Conservation (phyloP, 2,113 vertebrate genomes). For the Thymallus thymallus region DNA sequence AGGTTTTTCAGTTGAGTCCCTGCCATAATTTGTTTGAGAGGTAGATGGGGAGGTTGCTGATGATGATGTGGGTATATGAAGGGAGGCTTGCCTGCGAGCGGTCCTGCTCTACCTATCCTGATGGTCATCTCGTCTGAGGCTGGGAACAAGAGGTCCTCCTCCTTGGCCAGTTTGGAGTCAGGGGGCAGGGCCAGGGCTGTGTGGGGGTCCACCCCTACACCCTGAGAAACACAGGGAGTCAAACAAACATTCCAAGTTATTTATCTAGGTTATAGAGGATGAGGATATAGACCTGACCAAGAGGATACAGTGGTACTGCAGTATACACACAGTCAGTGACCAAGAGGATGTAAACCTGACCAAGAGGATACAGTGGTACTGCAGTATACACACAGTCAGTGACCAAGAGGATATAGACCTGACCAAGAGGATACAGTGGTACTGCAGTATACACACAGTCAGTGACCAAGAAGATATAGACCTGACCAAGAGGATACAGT, state of each 20-base stretch:
- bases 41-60: neutral
- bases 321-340: no score
- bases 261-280: no score
- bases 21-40: neutral
- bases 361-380: no score
- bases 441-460: no score
- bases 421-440: no score
- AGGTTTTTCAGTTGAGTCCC: neutral
- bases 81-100: constrained; percentile 88
- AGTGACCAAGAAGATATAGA: no score
- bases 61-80: constrained; percentile 73
- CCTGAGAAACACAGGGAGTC: constrained; percentile 64
- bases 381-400: no score
- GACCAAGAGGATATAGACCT: no score
- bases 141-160: constrained; percentile 65
- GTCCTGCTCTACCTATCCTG: constrained; percentile 91
- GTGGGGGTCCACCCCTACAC: constrained; percentile 76
- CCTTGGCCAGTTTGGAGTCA: constrained; percentile 68
- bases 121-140: constrained; percentile 77
- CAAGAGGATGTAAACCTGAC: no score
- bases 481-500: no score
- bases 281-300: no score
- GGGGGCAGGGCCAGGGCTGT: constrained; percentile 71
- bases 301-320: no score
- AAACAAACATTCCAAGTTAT: neutral